A percentile compares a stretch with the other conserved stretches of the same genome.
phyloP scores from a whole-genome alignment of 2,113 vertebrate genomes.

The Ammospiza caudacuta region DNA sequence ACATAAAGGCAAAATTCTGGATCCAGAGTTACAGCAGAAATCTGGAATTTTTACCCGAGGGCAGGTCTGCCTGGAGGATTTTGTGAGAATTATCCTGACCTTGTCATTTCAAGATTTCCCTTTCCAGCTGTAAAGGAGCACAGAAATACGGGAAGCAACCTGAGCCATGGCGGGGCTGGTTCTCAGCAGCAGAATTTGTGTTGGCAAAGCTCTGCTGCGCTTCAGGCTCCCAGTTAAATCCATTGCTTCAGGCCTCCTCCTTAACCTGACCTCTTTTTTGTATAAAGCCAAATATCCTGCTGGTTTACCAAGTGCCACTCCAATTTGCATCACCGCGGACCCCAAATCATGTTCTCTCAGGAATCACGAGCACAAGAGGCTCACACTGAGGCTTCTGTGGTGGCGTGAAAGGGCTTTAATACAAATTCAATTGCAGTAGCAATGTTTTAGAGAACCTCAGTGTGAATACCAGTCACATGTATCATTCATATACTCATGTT shows the following conservation, averaged over 20 bases:
- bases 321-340: neutral
- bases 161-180: neutral
- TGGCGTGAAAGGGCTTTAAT: neutral
- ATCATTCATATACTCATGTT: neutral
- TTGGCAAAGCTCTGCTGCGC: neutral
- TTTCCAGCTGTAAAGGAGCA: neutral
- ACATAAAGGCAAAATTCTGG: neutral
- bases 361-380: neutral
- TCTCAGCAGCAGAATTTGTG: neutral
- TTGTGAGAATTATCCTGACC: neutral
- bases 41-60: neutral
- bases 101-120: neutral
- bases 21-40: neutral
- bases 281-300: neutral
- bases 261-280: neutral
- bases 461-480: neutral
- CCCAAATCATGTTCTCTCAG: neutral
- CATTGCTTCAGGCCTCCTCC: neutral
- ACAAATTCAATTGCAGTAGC: neutral
- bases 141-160: rapidly evolving
- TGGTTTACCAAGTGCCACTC: neutral
- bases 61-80: neutral
- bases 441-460: neutral
- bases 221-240: neutral
- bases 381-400: neutral